These are phyloP conservation scores for Garrulus glandarius DNA, from an alignment of 2,797 vertebrate species.

Conservation along the genomic window DNA sequence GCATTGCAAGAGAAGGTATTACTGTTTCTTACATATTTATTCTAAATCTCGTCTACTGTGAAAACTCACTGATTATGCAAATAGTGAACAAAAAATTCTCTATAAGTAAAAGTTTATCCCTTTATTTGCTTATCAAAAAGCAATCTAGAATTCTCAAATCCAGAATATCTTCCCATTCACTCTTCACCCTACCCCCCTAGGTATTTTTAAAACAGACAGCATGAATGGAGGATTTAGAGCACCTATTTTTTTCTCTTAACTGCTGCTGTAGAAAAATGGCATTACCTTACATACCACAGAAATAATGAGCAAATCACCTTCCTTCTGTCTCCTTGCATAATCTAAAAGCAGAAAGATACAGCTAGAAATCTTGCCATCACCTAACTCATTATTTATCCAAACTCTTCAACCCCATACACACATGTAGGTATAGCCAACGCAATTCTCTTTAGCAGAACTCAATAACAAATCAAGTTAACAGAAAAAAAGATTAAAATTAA, in stretches of 20 bases:
- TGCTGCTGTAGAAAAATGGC: background rate
- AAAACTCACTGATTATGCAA: background rate
- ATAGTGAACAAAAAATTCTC: background rate
- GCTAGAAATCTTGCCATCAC: background rate
- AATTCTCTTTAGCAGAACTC: background rate
- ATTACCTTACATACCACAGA: background rate
- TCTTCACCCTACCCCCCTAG: background rate
- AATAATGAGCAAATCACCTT: background rate
- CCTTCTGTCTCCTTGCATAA: background rate
- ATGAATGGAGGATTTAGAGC: background rate
- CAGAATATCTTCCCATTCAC: accelerated
- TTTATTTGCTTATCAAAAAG: background rate
- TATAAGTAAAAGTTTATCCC: background rate
- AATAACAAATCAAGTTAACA: background rate
- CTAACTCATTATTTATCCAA: background rate
- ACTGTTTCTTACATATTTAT: background rate
- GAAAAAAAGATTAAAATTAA: background rate
- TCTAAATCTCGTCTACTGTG: background rate
- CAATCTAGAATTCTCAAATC: background rate
- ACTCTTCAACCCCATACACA: accelerated
- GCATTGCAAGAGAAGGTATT: background rate
- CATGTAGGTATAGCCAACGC: background rate
- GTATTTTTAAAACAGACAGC: background rate
- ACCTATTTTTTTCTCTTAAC: background rate
- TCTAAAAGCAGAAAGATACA: background rate